phyloP scores from a whole-genome alignment of 2,797 vertebrate species.

The Spea hammondii region DNA sequence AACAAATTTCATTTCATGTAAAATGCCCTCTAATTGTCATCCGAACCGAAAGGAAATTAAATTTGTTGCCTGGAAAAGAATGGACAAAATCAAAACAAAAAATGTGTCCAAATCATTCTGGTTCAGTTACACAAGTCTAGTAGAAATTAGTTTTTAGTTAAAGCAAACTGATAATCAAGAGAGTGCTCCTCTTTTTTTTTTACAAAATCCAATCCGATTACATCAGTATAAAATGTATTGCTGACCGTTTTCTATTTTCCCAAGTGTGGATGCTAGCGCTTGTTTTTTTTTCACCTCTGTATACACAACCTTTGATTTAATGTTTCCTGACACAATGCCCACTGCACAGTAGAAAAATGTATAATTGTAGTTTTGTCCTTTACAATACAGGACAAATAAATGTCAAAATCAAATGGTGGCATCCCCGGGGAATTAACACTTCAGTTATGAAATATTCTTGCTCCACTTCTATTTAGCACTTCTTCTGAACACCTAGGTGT shows the following conservation, averaged over 20 bases:
- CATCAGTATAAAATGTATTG: too few species aligned
- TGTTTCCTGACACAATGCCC: constrained; percentile 68
- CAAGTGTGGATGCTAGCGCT: constrained; percentile 58
- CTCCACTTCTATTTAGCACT: constrained; percentile 61
- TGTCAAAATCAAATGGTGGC: constrained; percentile 78
- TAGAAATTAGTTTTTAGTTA: too few species aligned
- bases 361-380: constrained; percentile 77
- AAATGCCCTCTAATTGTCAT: too few species aligned
- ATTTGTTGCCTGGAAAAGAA: too few species aligned
- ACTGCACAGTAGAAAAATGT: constrained; percentile 62
- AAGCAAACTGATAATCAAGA: too few species aligned
- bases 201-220: too few species aligned
- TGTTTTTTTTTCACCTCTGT: constrained; percentile 54
- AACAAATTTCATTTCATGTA: too few species aligned
- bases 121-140: too few species aligned
- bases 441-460: constrained; percentile 71
- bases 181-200: too few species aligned
- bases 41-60: too few species aligned
- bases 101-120: too few species aligned
- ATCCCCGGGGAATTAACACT: constrained; percentile 68
- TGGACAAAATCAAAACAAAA: too few species aligned
- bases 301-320: constrained; percentile 66
- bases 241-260: constrained; percentile 45
- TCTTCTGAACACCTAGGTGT: constrained; percentile 70
- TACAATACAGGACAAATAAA: constrained; percentile 78